Percentiles rank a stretch among this genome's conserved stretches.
Evolutionary conservation across 1,140 invertebrate species (phyloP).

Genomic region (Lucilia cuprina): DNA sequence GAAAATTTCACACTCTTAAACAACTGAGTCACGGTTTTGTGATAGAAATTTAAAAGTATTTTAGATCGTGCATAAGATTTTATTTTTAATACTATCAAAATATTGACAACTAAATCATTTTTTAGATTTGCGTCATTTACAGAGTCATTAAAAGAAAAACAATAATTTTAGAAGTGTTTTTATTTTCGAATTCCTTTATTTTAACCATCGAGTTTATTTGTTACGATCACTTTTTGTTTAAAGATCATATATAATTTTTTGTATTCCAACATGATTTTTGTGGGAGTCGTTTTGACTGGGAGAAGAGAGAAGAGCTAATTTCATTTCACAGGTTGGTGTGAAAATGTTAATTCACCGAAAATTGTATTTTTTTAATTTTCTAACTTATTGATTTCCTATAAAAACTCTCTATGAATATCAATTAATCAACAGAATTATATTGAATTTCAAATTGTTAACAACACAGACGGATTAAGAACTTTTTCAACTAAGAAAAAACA

Average conservation of each 20-base stretch:
- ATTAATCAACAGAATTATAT: neutral
- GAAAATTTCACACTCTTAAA: neutral
- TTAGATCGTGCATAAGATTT: too few species aligned
- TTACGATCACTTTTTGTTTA: too few species aligned
- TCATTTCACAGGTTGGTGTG: constrained; percentile 2
- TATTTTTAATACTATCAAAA: neutral
- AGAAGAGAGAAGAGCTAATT: neutral
- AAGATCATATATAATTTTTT: too few species aligned
- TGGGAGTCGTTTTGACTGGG: too few species aligned
- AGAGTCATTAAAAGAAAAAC: neutral
- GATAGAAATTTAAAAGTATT: neutral
- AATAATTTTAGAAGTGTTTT: too few species aligned
- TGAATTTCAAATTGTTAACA: neutral
- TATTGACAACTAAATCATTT: neutral
- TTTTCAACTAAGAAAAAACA: neutral
- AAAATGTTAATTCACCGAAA: neutral
- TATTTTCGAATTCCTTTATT: too few species aligned
- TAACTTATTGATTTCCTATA: neutral
- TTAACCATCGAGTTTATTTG: too few species aligned
- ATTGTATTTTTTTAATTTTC: neutral
- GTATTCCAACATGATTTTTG: too few species aligned
- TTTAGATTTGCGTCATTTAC: neutral
- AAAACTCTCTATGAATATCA: neutral
- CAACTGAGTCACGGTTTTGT: neutral
- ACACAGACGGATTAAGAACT: neutral